Conservation (phyloP, 1,140 invertebrate species). For the Pinna nobilis region DNA sequence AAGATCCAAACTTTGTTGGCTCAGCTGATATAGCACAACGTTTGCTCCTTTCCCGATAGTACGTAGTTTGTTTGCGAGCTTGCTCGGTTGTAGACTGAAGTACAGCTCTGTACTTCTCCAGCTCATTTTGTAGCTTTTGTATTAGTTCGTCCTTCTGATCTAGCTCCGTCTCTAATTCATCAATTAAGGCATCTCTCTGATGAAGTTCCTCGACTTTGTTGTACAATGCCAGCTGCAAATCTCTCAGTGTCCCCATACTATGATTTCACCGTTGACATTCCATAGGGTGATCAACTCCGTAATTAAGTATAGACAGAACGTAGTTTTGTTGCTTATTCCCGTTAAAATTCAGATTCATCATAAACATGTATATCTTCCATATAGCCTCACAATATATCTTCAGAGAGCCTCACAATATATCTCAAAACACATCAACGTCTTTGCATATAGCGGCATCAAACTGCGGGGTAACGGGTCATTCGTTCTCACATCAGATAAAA, state of each 20-base stretch:
- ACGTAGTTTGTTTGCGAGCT: slow-evolving; percentile 59
- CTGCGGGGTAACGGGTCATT: no score
- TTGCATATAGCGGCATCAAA: no score
- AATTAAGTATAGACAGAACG: no score
- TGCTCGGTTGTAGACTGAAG: slow-evolving; percentile 80
- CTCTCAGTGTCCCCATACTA: slow-evolving; percentile 80
- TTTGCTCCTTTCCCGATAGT: slow-evolving; percentile 77
- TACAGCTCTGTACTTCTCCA: slow-evolving; percentile 90
- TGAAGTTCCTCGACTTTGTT: slow-evolving; percentile 83
- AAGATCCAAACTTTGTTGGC: slow-evolving; percentile 75
- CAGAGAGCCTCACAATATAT: no score
- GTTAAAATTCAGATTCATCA: no score
- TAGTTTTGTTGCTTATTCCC: no score
- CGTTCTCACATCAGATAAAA: no score
- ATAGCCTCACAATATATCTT: no score
- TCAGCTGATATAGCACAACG: slow-evolving; percentile 91
- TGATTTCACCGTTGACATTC: no score
- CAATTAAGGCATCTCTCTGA: slow-evolving; percentile 81
- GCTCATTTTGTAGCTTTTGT: slow-evolving; percentile 82
- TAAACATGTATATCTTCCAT: no score
- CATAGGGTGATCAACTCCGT: no score
- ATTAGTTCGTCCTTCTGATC: slow-evolving; percentile 83
- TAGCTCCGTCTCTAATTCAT: slow-evolving; percentile 82
- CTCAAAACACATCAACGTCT: no score
- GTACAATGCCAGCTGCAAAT: slow-evolving; percentile 81